Evolutionary conservation across 1,140 invertebrate species (phyloP).

Genomic region (Campoletis sonorensis): DNA sequence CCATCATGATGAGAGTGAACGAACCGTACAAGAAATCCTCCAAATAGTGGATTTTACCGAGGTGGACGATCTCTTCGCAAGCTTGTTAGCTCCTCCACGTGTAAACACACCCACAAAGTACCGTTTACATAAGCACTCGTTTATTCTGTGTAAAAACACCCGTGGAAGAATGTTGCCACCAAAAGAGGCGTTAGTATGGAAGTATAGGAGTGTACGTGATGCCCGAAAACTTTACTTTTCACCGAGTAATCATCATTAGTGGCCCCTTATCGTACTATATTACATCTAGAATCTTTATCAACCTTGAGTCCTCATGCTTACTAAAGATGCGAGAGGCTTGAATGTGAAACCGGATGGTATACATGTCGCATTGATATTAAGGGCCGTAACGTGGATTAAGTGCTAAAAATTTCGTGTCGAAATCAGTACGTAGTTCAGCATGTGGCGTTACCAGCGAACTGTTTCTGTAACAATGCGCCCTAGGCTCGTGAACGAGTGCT

Average conservation of each 20-base stretch:
- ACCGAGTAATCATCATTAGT: too few species aligned
- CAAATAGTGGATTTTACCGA: constrained; percentile 42
- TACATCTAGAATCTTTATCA: too few species aligned
- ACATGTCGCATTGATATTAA: too few species aligned
- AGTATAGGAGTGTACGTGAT: background rate
- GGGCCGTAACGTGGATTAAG: constrained; percentile 37
- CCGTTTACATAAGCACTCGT: background rate
- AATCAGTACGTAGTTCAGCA: background rate
- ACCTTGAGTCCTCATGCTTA: too few species aligned
- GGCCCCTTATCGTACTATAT: too few species aligned
- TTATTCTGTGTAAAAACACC: background rate
- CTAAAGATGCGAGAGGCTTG: too few species aligned
- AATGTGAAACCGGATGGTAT: too few species aligned
- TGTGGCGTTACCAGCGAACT: background rate
- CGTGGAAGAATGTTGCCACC: background rate
- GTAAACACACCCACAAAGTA: constrained; percentile 7
- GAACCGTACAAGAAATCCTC: constrained; percentile 37
- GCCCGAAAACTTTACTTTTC: background rate
- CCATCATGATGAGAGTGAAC: background rate
- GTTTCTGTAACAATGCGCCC: constrained; percentile 3
- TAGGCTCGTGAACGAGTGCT: background rate
- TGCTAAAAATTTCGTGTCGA: background rate
- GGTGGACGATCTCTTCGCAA: background rate
- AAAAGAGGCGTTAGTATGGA: background rate
- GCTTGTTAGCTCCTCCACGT: background rate